phyloP scores from a whole-genome alignment of 2,888 invertebrate genomes.

The Lysandra bellargus region DNA sequence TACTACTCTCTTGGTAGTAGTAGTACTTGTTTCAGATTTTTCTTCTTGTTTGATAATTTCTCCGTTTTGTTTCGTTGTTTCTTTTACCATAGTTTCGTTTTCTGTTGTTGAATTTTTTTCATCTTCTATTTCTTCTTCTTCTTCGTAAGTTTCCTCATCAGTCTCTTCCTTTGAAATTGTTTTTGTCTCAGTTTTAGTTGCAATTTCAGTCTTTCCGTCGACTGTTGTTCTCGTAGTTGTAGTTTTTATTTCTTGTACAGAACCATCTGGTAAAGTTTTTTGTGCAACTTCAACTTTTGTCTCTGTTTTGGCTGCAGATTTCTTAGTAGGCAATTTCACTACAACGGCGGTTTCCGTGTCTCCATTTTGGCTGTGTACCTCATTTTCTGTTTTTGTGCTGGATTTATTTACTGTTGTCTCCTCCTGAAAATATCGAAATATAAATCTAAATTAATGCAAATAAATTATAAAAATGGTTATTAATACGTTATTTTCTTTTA shows the following conservation, averaged over 20 bases:
- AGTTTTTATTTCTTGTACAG: conserved; percentile 66
- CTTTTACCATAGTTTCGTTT: conserved; percentile 44
- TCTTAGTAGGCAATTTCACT: conserved; percentile 65
- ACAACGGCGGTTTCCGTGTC: conserved; percentile 63
- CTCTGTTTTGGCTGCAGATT: conserved; percentile 68
- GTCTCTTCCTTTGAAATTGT: conserved; percentile 63
- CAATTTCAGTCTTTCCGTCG: conserved; percentile 70
- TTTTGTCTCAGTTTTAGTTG: conserved; percentile 68
- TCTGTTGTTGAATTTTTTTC: conserved; percentile 39
- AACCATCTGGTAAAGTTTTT: conserved; percentile 66
- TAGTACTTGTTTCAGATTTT: conserved; percentile 58
- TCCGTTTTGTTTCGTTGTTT: conserved; percentile 49
- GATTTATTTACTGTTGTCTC: conserved; percentile 61
- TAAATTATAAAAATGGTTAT: neutral
- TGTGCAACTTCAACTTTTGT: conserved; percentile 69
- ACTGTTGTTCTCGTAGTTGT: conserved; percentile 71
- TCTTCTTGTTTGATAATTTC: conserved; percentile 61
- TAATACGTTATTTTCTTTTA: neutral
- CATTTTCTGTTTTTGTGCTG: conserved; percentile 52
- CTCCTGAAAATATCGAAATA: conserved; percentile 60
- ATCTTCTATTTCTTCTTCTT: conserved; percentile 54
- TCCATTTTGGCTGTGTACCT: conserved; percentile 65
- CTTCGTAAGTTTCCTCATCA: conserved; percentile 56
- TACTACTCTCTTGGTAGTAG: conserved; percentile 62
- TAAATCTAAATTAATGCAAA: neutral